These are phyloP conservation scores for Paramisgurnus dabryanus DNA, from an alignment of 2,113 vertebrate genomes.

Conservation along the genomic window DNA sequence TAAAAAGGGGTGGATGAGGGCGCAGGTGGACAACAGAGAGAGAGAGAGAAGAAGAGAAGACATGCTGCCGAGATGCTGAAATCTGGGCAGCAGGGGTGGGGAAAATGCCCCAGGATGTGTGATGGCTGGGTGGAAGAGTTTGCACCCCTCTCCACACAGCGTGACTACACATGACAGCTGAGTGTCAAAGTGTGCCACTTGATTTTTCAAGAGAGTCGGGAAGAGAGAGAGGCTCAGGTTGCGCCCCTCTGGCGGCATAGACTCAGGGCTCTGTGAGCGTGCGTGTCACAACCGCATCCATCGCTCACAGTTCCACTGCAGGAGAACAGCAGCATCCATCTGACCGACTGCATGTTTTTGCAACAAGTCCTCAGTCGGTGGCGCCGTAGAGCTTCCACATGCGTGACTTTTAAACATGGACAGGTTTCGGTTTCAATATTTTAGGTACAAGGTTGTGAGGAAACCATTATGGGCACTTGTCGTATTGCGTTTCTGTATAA, in stretches of 20 bases:
- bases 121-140: constrained; percentile 50
- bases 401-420: constrained; percentile 17
- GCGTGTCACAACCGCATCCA: constrained; percentile 19
- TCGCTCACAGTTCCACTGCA: constrained; percentile 21
- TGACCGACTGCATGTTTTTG: constrained; percentile 17
- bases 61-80: constrained; percentile 30
- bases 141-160: constrained; percentile 38
- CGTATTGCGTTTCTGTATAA: neutral
- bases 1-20: constrained; percentile 40
- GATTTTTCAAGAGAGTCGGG: constrained; percentile 26
- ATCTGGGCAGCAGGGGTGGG: constrained; percentile 52
- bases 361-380: constrained; percentile 38
- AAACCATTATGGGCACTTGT: neutral
- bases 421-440: constrained; percentile 17
- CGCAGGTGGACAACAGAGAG: constrained; percentile 49
- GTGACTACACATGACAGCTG: constrained; percentile 40
- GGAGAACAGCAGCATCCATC: constrained; percentile 24
- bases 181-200: constrained; percentile 35
- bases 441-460: neutral
- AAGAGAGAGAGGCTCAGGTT: constrained; percentile 7
- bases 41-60: constrained; percentile 7
- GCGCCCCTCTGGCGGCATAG: constrained; percentile 12
- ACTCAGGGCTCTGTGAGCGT: constrained; percentile 1
- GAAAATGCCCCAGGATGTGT: constrained; percentile 53
- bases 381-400: constrained; percentile 46